Evolutionary conservation across 2,888 invertebrate species (phyloP).

Genomic region (Sialis lutaria): DNA sequence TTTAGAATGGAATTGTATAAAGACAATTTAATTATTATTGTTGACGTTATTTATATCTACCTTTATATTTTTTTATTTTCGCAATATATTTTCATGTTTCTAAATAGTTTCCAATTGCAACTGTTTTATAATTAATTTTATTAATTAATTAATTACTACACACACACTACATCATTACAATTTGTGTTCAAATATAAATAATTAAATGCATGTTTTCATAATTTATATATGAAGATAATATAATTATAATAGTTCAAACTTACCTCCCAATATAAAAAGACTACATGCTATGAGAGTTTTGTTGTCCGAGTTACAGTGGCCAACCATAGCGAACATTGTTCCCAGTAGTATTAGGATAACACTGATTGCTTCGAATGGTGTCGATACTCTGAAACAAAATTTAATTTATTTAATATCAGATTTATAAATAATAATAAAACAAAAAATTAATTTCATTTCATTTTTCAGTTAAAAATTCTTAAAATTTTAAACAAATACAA

Average conservation of each 20-base stretch:
- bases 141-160: no score
- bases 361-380: conserved; percentile 35
- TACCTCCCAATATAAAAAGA: conserved; percentile 39
- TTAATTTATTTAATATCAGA: not conserved
- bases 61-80: no score
- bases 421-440: not conserved
- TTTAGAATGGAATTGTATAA: no score
- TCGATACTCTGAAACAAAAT: conserved; percentile 34
- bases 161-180: no score
- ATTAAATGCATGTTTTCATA: no score
- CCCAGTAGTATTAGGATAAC: conserved; percentile 32
- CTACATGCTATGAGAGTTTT: conserved; percentile 41
- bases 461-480: no score
- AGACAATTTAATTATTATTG: no score
- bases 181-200: no score
- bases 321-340: conserved; percentile 35
- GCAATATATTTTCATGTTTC: no score
- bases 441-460: not conserved
- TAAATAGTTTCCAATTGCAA: no score
- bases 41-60: no score
- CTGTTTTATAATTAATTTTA: no score
- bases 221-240: not conserved
- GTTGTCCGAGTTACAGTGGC: conserved; percentile 40
- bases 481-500: not conserved
- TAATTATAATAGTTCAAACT: conserved; percentile 16